Evolutionary conservation across 2,113 vertebrate species (phyloP).

Genomic region (Neogobius melanostomus): DNA sequence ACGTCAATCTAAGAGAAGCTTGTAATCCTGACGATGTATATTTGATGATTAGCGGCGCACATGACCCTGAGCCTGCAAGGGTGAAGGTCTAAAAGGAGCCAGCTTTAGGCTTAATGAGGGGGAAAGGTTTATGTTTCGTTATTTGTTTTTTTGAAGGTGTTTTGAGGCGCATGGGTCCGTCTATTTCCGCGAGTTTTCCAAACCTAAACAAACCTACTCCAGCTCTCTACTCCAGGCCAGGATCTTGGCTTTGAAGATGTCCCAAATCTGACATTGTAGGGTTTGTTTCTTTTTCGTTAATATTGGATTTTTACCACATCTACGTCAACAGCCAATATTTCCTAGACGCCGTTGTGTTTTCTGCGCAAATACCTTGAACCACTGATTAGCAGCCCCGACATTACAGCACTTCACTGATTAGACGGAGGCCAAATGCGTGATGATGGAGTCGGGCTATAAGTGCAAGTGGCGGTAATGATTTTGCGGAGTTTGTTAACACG

Average conservation of each 20-base stretch:
- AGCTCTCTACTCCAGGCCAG: no score
- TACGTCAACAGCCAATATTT: not conserved
- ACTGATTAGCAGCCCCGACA: constrained; percentile 2
- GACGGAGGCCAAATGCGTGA: not conserved
- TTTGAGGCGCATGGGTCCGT: no score
- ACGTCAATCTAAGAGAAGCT: constrained; percentile 15
- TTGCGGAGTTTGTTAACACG: constrained; percentile 20
- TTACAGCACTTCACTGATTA: constrained; percentile 5
- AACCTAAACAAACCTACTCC: no score
- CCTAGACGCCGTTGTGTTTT: not conserved
- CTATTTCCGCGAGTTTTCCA: no score
- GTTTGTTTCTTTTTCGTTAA: no score
- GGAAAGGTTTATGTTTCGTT: no score
- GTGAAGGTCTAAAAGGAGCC: not conserved
- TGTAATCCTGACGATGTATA: not conserved
- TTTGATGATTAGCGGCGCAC: constrained; percentile 29
- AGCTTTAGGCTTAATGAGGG: not conserved
- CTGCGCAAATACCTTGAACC: no score
- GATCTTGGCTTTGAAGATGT: no score
- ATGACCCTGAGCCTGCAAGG: constrained; percentile 19
- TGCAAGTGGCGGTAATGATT: constrained; percentile 19
- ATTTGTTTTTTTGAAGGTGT: no score
- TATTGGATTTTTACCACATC: no score
- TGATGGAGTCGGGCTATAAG: constrained; percentile 11
- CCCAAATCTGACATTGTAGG: no score